These are phyloP conservation scores for Tragelaphus buxtoni DNA, from an alignment of 2,113 vertebrate genomes.

Conservation along the genomic window DNA sequence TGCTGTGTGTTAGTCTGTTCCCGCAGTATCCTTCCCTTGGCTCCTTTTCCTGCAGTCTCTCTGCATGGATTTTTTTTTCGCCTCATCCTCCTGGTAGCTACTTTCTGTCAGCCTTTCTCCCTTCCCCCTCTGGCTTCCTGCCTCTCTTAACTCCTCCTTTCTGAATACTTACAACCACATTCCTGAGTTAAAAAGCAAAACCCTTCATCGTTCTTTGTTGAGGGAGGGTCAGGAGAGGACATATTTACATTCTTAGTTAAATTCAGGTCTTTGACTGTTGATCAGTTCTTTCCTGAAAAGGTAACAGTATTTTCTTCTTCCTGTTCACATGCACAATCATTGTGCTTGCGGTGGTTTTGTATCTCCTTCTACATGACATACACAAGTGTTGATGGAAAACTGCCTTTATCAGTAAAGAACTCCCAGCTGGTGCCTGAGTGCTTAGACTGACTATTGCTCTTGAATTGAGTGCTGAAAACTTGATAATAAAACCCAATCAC, in stretches of 20 bases:
- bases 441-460: slow-evolving; percentile 57
- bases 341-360: background rate
- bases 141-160: background rate
- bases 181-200: background rate
- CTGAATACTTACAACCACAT: background rate
- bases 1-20: background rate
- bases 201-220: background rate
- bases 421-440: slow-evolving; percentile 64
- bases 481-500: slow-evolving; percentile 73
- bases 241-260: background rate
- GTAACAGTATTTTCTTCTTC: background rate
- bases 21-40: background rate
- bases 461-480: slow-evolving; percentile 61
- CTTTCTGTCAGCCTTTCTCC: background rate
- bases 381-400: slow-evolving; percentile 31
- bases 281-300: background rate
- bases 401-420: slow-evolving; percentile 52
- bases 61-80: background rate
- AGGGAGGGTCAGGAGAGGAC: background rate
- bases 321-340: background rate
- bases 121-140: background rate
- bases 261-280: background rate
- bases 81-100: background rate
- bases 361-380: background rate
- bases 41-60: background rate